A percentile compares a stretch with the other conserved stretches of the same genome.
Conservation (phyloP, 2,797 vertebrate species). For the Labeo calbasu region DNA sequence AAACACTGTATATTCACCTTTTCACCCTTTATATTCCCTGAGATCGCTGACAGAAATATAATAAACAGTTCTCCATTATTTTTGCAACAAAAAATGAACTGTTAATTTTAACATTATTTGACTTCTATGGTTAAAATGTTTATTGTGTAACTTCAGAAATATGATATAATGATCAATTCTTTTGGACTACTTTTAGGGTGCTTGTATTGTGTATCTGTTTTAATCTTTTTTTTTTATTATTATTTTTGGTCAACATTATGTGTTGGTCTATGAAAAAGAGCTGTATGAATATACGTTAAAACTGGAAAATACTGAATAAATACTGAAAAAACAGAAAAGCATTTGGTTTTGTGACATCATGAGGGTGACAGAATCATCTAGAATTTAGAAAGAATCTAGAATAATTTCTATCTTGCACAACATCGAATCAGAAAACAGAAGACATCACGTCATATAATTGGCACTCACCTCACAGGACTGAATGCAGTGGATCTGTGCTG, state of each 20-base stretch:
- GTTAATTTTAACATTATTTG: not conserved
- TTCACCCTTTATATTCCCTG: too few species aligned
- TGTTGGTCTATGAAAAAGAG: not conserved
- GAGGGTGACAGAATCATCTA: not conserved
- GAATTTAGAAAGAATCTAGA: not conserved
- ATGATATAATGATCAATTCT: not conserved
- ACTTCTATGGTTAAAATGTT: not conserved
- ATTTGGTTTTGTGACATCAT: not conserved
- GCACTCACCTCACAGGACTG: constrained; percentile 93
- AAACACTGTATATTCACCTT: too few species aligned
- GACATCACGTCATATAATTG: not conserved
- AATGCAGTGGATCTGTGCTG: constrained; percentile 87
- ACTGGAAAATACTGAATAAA: not conserved
- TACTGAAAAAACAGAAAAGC: not conserved
- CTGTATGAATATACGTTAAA: not conserved
- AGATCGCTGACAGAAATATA: not conserved
- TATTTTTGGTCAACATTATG: not conserved
- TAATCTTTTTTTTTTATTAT: not conserved
- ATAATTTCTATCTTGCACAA: not conserved
- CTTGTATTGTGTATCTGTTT: not conserved
- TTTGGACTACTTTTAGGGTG: not conserved
- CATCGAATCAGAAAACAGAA: not conserved
- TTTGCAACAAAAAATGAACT: too few species aligned
- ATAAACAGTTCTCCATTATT: not conserved
- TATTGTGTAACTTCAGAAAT: not conserved